Percentiles rank a stretch among this genome's conserved stretches.
These are phyloP conservation scores for Caenorhabditis wallacei DNA, from an alignment of 2,888 invertebrate species.

Conservation along the genomic window DNA sequence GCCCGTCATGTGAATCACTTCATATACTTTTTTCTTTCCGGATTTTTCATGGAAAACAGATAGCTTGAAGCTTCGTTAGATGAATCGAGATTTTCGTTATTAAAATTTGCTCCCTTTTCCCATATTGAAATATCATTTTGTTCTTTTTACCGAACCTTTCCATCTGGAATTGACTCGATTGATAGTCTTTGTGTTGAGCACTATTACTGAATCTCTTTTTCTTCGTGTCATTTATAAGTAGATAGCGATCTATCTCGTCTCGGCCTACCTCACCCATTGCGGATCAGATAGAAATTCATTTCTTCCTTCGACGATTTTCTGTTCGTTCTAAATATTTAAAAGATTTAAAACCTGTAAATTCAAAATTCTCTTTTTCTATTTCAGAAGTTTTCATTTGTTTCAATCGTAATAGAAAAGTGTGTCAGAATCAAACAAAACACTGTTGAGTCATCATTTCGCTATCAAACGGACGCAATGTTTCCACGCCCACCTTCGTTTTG, in stretches of 20 bases:
- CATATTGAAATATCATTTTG: too few species aligned
- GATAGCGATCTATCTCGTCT: too few species aligned
- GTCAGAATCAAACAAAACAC: conserved; percentile 13
- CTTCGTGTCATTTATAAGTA: too few species aligned
- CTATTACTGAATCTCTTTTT: too few species aligned
- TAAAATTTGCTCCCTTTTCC: too few species aligned
- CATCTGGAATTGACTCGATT: too few species aligned
- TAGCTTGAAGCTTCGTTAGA: conserved; percentile 2
- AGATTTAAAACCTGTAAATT: too few species aligned
- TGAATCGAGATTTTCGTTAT: neutral
- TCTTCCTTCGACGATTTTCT: too few species aligned
- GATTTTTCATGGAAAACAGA: neutral
- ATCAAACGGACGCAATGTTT: conserved; percentile 30
- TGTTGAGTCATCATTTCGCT: conserved; percentile 46
- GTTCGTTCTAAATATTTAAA: too few species aligned
- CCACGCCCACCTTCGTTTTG: conserved; percentile 19
- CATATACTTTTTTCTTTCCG: conserved; percentile 20
- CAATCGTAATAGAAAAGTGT: conserved; percentile 24
- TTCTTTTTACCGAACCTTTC: too few species aligned
- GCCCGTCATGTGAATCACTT: conserved; percentile 29
- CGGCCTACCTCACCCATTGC: too few species aligned
- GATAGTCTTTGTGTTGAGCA: too few species aligned
- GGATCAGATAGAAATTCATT: neutral
- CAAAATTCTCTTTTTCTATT: neutral
- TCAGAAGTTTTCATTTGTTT: neutral